These are phyloP conservation scores for Synaphobranchus kaupii DNA, from an alignment of 2,797 vertebrate genomes.

Conservation along the genomic window DNA sequence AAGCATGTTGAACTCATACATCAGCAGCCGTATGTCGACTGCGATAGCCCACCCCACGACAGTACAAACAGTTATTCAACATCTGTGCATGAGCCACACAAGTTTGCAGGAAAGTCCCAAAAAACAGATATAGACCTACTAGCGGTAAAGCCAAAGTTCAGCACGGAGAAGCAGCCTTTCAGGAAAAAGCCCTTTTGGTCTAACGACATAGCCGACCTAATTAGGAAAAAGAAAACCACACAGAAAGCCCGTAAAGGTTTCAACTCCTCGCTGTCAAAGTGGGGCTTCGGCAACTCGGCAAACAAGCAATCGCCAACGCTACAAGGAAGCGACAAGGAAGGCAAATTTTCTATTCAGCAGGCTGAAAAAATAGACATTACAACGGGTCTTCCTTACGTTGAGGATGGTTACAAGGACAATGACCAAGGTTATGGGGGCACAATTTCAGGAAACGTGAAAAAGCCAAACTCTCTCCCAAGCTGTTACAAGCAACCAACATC, in stretches of 20 bases:
- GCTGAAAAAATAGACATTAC: constrained; percentile 76
- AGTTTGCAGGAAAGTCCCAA: constrained; percentile 44
- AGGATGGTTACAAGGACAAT: constrained; percentile 68
- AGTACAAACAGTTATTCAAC: constrained; percentile 49
- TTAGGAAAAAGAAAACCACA: constrained; percentile 81
- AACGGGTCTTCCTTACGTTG: constrained; percentile 78
- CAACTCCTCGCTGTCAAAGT: constrained; percentile 71
- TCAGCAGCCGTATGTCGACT: constrained; percentile 61
- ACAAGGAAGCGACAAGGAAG: constrained; percentile 79
- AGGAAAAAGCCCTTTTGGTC: constrained; percentile 61
- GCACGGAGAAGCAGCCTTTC: constrained; percentile 57
- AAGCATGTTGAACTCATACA: constrained; percentile 85
- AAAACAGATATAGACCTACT: constrained; percentile 54
- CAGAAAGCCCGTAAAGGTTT: constrained; percentile 81
- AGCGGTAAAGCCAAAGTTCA: constrained; percentile 65
- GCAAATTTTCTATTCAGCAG: constrained; percentile 76
- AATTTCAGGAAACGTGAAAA: constrained; percentile 77
- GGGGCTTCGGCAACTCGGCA: constrained; percentile 83
- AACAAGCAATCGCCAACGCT: constrained; percentile 70
- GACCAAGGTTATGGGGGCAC: constrained; percentile 73
- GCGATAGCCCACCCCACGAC: constrained; percentile 44
- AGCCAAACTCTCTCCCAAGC: constrained; percentile 72
- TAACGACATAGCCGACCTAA: constrained; percentile 73
- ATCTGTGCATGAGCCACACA: constrained; percentile 47
- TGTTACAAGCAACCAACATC: constrained; percentile 72